Evolutionary conservation across 2,797 vertebrate genomes (phyloP).

Genomic region (Anguilla pacifica): DNA sequence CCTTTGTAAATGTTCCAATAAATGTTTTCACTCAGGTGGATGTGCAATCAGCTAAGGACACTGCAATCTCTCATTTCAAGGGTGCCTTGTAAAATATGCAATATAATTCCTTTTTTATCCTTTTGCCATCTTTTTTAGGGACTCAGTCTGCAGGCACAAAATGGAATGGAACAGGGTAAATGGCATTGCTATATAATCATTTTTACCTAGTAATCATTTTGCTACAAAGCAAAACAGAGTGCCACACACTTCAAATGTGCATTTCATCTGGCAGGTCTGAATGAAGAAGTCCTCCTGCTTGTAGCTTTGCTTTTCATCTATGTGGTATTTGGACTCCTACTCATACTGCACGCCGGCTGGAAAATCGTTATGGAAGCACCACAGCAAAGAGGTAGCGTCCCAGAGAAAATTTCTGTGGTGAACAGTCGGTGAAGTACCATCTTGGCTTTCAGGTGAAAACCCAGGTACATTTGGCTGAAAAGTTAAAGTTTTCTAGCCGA

Average conservation of each 20-base stretch:
- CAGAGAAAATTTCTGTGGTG: neutral
- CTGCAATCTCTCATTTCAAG: neutral
- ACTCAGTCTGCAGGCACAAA: neutral
- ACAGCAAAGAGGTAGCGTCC: neutral
- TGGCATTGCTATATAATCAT: neutral
- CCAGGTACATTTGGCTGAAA: too few relatives aligned
- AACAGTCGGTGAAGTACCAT: too few relatives aligned
- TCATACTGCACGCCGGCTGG: neutral
- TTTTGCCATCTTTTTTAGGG: slow-evolving; percentile 8
- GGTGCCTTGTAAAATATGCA: neutral
- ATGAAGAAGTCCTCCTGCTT: neutral
- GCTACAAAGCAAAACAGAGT: neutral
- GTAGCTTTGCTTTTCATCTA: neutral
- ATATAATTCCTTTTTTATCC: neutral
- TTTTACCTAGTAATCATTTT: neutral
- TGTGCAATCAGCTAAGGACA: neutral
- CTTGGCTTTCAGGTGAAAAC: too few relatives aligned
- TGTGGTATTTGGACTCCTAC: neutral
- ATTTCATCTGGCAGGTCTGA: neutral
- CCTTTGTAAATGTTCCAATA: neutral
- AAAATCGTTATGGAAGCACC: neutral
- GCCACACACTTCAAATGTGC: too few relatives aligned
- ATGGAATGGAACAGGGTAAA: neutral
- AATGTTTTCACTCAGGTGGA: neutral
- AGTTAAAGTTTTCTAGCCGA: too few relatives aligned